Percentiles rank a stretch among this genome's conserved stretches.
Conservation (phyloP, 2,888 invertebrate species). For the Rhabditoides inermis region DNA sequence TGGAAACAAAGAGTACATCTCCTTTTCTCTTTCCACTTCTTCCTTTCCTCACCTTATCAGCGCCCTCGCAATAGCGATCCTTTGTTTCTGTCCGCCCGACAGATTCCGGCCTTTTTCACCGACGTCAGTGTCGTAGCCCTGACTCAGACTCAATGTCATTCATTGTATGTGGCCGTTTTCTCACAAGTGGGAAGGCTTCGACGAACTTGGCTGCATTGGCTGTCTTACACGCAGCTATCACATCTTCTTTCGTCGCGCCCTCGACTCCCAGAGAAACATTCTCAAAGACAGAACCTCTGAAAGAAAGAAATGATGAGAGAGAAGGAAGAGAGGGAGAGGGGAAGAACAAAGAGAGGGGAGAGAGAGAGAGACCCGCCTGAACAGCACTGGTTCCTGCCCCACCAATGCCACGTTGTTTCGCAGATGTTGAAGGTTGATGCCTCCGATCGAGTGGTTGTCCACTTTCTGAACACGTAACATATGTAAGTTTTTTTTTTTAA, state of each 20-base stretch:
- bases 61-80: slow-evolving; percentile 31
- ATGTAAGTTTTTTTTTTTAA: too few relatives aligned
- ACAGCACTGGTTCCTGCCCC: too few relatives aligned
- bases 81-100: slow-evolving; percentile 31
- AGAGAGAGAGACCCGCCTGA: not conserved
- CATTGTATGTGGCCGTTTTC: too few relatives aligned
- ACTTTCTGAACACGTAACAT: too few relatives aligned
- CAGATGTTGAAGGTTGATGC: not conserved
- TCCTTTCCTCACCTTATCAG: too few relatives aligned
- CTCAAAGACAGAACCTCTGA: not conserved
- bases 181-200: not conserved
- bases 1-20: too few relatives aligned
- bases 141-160: too few relatives aligned
- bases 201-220: too few relatives aligned
- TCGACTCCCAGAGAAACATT: slow-evolving; percentile 1
- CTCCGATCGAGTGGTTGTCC: not conserved
- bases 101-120: slow-evolving; percentile 17
- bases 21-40: too few relatives aligned
- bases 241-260: too few relatives aligned
- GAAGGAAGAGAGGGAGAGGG: not conserved
- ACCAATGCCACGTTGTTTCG: too few relatives aligned
- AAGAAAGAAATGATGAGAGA: not conserved
- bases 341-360: not conserved
- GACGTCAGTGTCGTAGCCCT: slow-evolving; percentile 20
- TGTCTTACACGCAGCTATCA: too few relatives aligned